Conservation (phyloP, 2,797 vertebrate genomes). For the Myotis planiceps region DNA sequence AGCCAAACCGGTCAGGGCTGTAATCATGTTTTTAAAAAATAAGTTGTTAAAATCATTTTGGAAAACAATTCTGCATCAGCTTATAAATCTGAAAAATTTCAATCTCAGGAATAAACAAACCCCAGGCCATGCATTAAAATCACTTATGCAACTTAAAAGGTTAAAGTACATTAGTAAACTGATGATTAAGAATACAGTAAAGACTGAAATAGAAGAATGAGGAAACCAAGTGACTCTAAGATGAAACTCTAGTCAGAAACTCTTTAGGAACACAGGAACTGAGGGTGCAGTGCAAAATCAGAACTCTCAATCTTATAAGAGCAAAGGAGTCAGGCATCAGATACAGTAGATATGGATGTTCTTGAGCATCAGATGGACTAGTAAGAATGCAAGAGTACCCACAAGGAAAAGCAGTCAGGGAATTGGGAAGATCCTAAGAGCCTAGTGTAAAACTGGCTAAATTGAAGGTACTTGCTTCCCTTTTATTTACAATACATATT, state of each 20-base stretch:
- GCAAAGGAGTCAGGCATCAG: not conserved
- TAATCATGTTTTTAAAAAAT: not conserved
- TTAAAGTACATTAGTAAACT: not conserved
- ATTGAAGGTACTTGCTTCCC: not conserved
- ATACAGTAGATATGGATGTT: not conserved
- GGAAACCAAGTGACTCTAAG: not conserved
- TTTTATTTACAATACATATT: not conserved
- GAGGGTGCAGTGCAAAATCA: not conserved
- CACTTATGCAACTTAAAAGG: not conserved
- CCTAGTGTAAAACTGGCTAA: not conserved
- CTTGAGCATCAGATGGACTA: not conserved
- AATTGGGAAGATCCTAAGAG: not conserved
- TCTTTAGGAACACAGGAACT: not conserved
- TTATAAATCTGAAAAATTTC: not conserved
- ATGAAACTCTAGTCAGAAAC: not conserved
- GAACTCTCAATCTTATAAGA: not conserved
- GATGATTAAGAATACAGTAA: not conserved
- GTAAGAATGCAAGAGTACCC: not conserved
- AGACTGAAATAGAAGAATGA: not conserved
- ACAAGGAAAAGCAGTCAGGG: not conserved
- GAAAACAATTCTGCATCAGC: conserved; percentile 4
- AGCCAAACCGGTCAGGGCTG: not conserved
- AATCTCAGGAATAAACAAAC: not conserved
- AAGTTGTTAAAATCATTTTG: not conserved
- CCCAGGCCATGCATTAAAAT: not conserved